Evolutionary conservation across 2,888 invertebrate genomes (phyloP), one percentile per base, ranked within the genome.

Genomic region (Leptura quadrifasciata): DNA sequence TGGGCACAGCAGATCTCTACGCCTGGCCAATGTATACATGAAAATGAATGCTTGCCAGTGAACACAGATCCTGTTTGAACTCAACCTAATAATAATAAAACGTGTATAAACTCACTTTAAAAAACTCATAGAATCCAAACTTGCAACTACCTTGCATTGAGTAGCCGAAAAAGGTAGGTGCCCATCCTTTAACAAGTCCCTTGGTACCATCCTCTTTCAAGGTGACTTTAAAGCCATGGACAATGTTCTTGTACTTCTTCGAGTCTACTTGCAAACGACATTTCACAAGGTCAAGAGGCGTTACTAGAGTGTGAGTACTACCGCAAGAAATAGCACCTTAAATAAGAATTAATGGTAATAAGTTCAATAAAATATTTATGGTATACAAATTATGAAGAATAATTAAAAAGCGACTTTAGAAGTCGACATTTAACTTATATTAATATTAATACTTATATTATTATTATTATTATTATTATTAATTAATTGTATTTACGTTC

Each of bases 81-180:
- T n/a, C n/a, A n/a, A n/a, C n/a, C n/a, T 12, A 52, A 47, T n/a
- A 18, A n/a, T 55, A n/a, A 54, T 55, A 10, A 20, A 17, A 9
- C n/a, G 12, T 17, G n/a, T 27, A 9, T 12, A 12, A 52, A 78
- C 81, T 75, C 61, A 86, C 87, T 77, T 87, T 87, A 78, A 87
- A 87, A 3, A 98, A 94, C 91, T 99, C 99, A 90, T 99, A 99
- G 76, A 99, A 94, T 82, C 99, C 99, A 90, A 99, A 99, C 91
- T 99, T 99, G 92, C 98, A 97, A 82, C 98, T 93, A 88, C 97
- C 97, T 92, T 93, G 98, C 85, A 95, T 92, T 3, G 98, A 99
- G 90, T 99, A 99, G 55, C 99, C 99, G 85, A 98, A 94, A 90
- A 97, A 95, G 52, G 99, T 99, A 74, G 99, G 99, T 2, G 98